Conservation (phyloP, 2,113 vertebrate genomes). For the Halcyon malimbica region DNA sequence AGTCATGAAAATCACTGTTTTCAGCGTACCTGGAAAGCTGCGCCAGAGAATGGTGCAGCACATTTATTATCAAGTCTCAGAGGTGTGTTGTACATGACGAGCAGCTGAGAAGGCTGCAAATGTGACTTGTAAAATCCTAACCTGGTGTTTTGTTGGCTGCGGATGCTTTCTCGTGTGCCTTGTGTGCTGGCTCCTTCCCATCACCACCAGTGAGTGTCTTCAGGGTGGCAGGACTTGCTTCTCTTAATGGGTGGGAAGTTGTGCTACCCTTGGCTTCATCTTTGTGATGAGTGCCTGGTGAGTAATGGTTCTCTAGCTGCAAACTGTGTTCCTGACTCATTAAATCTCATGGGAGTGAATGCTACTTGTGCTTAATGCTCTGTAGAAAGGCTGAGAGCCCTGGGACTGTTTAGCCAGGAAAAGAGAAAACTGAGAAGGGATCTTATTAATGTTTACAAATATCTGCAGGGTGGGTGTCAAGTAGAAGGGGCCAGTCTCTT, state of each 20-base stretch:
- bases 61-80: background rate
- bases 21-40: background rate
- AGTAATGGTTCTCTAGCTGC: background rate
- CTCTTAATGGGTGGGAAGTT: background rate
- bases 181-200: background rate
- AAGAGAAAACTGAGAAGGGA: too few species aligned
- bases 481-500: too few species aligned
- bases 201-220: background rate
- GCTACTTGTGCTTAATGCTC: fast-evolving
- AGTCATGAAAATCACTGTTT: conserved; percentile 20
- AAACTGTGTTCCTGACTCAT: fast-evolving
- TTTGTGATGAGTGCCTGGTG: background rate
- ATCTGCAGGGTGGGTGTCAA: too few species aligned
- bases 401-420: too few species aligned
- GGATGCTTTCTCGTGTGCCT: fast-evolving
- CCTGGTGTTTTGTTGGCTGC: background rate
- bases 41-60: background rate
- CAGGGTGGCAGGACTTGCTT: background rate
- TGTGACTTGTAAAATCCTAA: background rate
- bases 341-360: fast-evolving
- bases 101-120: background rate
- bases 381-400: too few species aligned
- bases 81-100: background rate
- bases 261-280: background rate
- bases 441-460: too few species aligned